Evolutionary conservation across 2,888 invertebrate genomes (phyloP).

Genomic region (Eugnorisma glareosa): DNA sequence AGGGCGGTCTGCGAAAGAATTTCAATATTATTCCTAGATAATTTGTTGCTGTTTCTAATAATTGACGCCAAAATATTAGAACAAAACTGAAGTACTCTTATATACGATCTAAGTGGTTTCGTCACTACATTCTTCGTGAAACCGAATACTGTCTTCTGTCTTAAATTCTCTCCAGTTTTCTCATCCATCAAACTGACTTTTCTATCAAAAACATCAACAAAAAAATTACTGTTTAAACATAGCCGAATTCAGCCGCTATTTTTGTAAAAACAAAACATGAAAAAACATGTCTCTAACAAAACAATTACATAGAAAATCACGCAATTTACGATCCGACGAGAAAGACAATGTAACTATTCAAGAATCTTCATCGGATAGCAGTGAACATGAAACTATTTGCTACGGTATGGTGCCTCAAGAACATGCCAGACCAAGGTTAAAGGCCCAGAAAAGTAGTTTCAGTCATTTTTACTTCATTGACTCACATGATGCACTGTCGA

Average conservation of each 20-base stretch:
- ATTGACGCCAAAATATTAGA: not conserved
- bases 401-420: constrained; percentile 58
- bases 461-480: not conserved
- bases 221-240: constrained; percentile 2
- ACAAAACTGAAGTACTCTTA: not conserved
- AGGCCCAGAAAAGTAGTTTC: not conserved
- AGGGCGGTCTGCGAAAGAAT: not conserved
- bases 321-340: not conserved
- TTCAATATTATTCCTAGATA: not conserved
- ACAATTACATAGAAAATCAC: not conserved
- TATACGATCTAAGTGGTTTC: not conserved
- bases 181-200: constrained; percentile 41
- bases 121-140: constrained; percentile 14
- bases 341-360: not conserved
- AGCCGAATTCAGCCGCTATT: not conserved
- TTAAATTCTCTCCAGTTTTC: not conserved
- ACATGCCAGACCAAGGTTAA: constrained; percentile 56
- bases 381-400: constrained; percentile 28
- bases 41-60: not conserved
- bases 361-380: constrained; percentile 49
- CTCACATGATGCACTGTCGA: constrained; percentile 45
- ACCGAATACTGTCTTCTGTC: constrained; percentile 35
- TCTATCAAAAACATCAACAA: constrained; percentile 21
- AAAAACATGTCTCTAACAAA: not conserved
- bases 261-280: not conserved